These are phyloP conservation scores for Pogonus chalceus DNA, from an alignment of 1,140 invertebrate genomes.

Conservation along the genomic window DNA sequence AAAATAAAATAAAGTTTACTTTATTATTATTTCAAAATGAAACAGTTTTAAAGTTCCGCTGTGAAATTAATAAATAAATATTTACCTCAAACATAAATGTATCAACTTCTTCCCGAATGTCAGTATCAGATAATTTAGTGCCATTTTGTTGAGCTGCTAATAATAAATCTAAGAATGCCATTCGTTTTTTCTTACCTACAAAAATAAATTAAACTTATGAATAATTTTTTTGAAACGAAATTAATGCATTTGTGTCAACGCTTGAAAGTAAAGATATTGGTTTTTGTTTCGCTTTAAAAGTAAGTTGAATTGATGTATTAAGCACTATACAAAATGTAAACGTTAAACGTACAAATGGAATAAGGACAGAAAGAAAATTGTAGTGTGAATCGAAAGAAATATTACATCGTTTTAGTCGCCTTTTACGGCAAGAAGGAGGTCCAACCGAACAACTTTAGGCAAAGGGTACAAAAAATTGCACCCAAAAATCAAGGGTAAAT, in stretches of 20 bases:
- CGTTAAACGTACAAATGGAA: background rate
- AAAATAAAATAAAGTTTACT: background rate
- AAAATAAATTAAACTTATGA: slow-evolving; percentile 1
- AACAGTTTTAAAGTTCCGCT: background rate
- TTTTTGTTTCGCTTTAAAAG: background rate
- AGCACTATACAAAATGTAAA: background rate
- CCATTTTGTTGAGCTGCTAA: slow-evolving; percentile 50
- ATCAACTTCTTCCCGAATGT: slow-evolving; percentile 74
- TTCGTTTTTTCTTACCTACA: slow-evolving; percentile 39
- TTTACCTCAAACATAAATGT: slow-evolving; percentile 74
- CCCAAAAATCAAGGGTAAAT: slow-evolving; percentile 15
- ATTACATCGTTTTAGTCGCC: background rate
- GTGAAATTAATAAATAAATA: slow-evolving; percentile 44
- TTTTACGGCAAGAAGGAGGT: background rate
- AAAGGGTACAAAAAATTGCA: background rate
- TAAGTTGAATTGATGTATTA: background rate
- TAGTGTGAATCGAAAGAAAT: slow-evolving; percentile 3
- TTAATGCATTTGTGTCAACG: background rate
- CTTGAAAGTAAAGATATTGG: background rate
- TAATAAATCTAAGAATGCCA: slow-evolving; percentile 65
- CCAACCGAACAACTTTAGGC: slow-evolving; percentile 23
- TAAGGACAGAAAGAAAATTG: slow-evolving; percentile 8
- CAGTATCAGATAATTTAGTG: slow-evolving; percentile 45
- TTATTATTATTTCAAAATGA: background rate
- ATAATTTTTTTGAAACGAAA: background rate